A percentile compares a stretch with the other conserved stretches of the same genome.
Conservation (phyloP, 64 coral and sea anemone species). For the Stylophora pistillata region DNA sequence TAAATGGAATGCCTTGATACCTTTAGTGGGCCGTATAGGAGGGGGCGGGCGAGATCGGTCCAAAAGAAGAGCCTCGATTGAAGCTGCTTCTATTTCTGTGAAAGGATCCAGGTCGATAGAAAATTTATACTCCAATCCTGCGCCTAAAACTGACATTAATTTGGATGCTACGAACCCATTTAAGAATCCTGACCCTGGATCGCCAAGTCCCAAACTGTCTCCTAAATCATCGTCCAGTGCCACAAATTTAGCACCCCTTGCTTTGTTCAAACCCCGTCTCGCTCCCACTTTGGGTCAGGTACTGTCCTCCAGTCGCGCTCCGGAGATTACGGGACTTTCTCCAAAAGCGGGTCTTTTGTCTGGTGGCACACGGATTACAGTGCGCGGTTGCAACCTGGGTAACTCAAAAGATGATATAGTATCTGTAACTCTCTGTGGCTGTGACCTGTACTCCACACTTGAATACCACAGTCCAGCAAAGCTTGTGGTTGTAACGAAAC, state of each 20-base stretch:
- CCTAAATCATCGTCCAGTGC: neutral
- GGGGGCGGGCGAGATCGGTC: constrained; percentile 30
- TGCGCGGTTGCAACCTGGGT: constrained; percentile 84
- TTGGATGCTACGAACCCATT: neutral
- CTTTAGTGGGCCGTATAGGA: neutral
- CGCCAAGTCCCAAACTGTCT: neutral
- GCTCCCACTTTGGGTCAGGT: constrained; percentile 89
- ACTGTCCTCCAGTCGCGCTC: constrained; percentile 66
- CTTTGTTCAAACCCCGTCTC: constrained; percentile 63
- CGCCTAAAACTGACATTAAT: neutral
- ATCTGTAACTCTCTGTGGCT: constrained; percentile 68
- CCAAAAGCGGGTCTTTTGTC: constrained; percentile 82
- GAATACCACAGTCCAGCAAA: constrained; percentile 95
- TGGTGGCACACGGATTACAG: constrained; percentile 81
- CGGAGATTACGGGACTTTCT: constrained; percentile 91
- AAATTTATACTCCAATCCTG: constrained; percentile 64
- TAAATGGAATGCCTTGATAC: constrained; percentile 34
- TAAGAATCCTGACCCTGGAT: neutral
- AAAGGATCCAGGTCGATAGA: constrained; percentile 79
- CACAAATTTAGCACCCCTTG: neutral
- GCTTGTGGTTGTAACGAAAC: constrained; percentile 67
- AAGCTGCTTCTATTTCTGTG: constrained; percentile 53
- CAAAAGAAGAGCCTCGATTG: constrained; percentile 69
- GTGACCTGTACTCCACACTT: constrained; percentile 61
- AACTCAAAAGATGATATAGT: constrained; percentile 65